These are phyloP conservation scores for Helicorthomorpha holstii DNA, from an alignment of 1,140 invertebrate species.

Conservation along the genomic window DNA sequence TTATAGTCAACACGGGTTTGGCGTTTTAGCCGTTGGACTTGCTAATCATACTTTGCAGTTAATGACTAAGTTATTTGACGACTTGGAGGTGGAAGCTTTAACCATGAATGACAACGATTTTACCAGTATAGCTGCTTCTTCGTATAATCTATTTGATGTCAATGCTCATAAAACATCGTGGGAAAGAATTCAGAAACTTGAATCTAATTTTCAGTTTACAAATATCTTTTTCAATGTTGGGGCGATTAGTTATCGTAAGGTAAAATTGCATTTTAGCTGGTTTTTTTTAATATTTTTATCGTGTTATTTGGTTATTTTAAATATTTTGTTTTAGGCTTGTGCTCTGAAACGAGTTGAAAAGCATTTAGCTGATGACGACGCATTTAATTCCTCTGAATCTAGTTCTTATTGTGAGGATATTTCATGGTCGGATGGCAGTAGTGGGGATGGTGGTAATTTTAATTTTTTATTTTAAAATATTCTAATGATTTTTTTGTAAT, in stretches of 20 bases:
- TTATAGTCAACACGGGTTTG: constrained; percentile 53
- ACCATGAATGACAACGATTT: not conserved
- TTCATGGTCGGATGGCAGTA: constrained; percentile 73
- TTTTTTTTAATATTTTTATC: not conserved
- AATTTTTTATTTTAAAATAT: not conserved
- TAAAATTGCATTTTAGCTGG: constrained; percentile 15
- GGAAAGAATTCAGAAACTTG: constrained; percentile 44
- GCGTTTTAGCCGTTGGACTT: constrained; percentile 60
- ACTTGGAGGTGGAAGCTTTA: constrained; percentile 38
- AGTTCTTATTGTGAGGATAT: constrained; percentile 81
- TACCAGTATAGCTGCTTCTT: not conserved
- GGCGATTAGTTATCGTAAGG: constrained; percentile 73
- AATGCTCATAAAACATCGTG: constrained; percentile 38
- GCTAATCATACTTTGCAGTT: constrained; percentile 52
- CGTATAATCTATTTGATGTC: no score
- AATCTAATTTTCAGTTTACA: constrained; percentile 46
- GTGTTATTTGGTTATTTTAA: constrained; percentile 3
- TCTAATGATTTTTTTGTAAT: not conserved
- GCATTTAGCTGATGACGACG: constrained; percentile 55
- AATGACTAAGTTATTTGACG: constrained; percentile 43
- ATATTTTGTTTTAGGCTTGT: constrained; percentile 37
- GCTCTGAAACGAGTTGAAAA: constrained; percentile 63
- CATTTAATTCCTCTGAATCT: constrained; percentile 69
- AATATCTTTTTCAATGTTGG: constrained; percentile 71
- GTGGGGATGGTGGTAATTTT: constrained; percentile 55